Base-by-base conservation (phyloP, 2,888 invertebrate species). In the Tipula confusa region DNA sequence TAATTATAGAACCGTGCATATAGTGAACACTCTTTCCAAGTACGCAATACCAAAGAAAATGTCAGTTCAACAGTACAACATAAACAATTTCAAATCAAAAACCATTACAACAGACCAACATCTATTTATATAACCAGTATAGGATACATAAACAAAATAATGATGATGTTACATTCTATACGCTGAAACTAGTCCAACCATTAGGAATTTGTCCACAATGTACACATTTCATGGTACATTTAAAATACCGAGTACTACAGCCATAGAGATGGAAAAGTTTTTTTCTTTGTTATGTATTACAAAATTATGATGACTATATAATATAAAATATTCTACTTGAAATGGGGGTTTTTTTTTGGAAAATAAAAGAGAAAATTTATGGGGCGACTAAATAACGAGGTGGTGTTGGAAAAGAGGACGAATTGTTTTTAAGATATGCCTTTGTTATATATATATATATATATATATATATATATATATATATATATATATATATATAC, bases 371-470 rank as follows among this genome's bases (percentile, higher is more conserved):
- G 7, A 15, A 43, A 43, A 15, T 43, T 43, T n/a, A 43, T 43
- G 43, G 43, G 43, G 15, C 43, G 43, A 43, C n/a, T 43, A 15
- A 15, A 1, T 33, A 15, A 43, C 15, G 43, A 43, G 43, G 7
- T n/a, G n/a, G 7, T 15, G 43, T 15, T 80, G 79, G n/a, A n/a
- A 79, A 83, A 84, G 38, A 84, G 83, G 83, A 79, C 80, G 81
- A 83, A 79, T 82, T 64, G 48, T 84, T n/a, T 29, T n/a, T 33
- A 83, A 83, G 83, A 64, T 31, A 28, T 79, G 33, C 36, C 79
- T 15, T 38, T 4, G 38, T n/a, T n/a, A 38, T 38, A 5, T 38
- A n/a, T n/a, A n/a, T n/a, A n/a, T n/a, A n/a, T n/a, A n/a, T n/a
- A n/a, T n/a, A n/a, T n/a, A n/a, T n/a, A n/a, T n/a, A n/a, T n/a